Evolutionary conservation across 2,113 vertebrate genomes (phyloP).

Genomic region (cattle (Bos taurus)): DNA sequence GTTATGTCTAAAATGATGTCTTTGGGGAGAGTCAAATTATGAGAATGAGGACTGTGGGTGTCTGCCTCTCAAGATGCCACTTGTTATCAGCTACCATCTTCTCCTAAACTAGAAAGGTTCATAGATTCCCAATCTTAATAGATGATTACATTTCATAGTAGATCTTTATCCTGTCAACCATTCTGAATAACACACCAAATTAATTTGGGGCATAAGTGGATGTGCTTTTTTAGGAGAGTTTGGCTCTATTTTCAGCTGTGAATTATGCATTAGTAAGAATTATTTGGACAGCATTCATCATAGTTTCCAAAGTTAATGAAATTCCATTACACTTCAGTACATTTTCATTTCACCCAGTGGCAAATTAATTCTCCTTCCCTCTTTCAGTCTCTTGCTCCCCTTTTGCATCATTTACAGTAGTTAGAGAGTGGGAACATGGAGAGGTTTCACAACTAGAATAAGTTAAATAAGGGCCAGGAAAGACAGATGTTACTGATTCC

Average conservation of each 20-base stretch:
- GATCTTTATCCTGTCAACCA: conserved; percentile 70
- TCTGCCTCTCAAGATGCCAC: conserved; percentile 74
- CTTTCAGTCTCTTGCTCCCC: conserved; percentile 40
- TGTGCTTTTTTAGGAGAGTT: conserved; percentile 66
- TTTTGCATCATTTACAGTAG: conserved; percentile 68
- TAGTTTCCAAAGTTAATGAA: conserved; percentile 66
- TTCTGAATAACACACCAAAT: conserved; percentile 62
- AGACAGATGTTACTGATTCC: conserved; percentile 48
- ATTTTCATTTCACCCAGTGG: conserved; percentile 64
- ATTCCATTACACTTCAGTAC: conserved; percentile 58
- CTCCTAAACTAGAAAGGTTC: conserved; percentile 68
- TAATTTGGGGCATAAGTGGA: conserved; percentile 70
- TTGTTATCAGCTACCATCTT: conserved; percentile 71
- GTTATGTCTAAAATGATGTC: conserved; percentile 73
- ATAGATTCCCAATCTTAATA: conserved; percentile 65
- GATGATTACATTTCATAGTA: conserved; percentile 67
- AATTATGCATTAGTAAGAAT: conserved; percentile 69
- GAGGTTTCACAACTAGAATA: conserved; percentile 31
- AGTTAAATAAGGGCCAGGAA: conserved; percentile 57
- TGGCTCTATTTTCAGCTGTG: conserved; percentile 72
- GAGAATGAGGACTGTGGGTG: conserved; percentile 75
- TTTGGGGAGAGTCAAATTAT: conserved; percentile 76
- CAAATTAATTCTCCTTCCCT: conserved; percentile 67
- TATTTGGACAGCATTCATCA: conserved; percentile 74
- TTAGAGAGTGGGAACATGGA: conserved; percentile 41